Evolutionary conservation across 2,888 invertebrate genomes (phyloP), one percentile per base, ranked within the genome.

Genomic region (Apomyelois bistriatella): DNA sequence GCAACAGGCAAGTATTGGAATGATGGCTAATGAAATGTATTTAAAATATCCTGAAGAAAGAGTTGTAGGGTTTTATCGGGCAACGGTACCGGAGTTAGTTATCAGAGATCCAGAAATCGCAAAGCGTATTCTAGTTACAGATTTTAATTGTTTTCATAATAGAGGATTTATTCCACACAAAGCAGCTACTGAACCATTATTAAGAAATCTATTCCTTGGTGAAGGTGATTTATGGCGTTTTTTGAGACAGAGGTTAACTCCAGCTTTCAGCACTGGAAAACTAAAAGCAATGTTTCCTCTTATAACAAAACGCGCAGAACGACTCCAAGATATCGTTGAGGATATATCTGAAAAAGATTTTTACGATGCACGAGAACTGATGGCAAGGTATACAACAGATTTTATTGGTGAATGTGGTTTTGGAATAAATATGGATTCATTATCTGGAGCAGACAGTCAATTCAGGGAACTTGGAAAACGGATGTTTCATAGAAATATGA

Each of bases 321-420:
- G 80, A 58, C 58, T 89, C 9, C 81, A 85, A 68, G 10, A 71
- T 1, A 69, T 82, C 36, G 74, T 81, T 3, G 81, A 82, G 53
- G 72, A 78, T 9, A 68, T 83, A 0, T 60, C 70, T 5, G 56
- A 73, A 5, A 68, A 61, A 47, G 80, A 82, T 38, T 73, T 62
- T 57, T 85, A 81, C 48, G 86, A 87, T 55, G 75, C 79, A 2
- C 72, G 81, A 40, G 88, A 88, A 56, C 73, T 87, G 0, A 87
- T 88, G 85, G 87, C 86, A 1, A 74, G 88, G 43, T 89, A 85
- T 38, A 87, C 87, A 0, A 87, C 85, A 3, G 88, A 88, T 58
- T 85, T 87, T 55, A 87, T 88, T 8, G 88, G 88, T 4, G 83
- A 74, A 0, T 87, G 87, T 60, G 87, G 82, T 10, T 89, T 89